Evolutionary conservation across 2,797 vertebrate species (phyloP).

Genomic region (Merluccius polli): DNA sequence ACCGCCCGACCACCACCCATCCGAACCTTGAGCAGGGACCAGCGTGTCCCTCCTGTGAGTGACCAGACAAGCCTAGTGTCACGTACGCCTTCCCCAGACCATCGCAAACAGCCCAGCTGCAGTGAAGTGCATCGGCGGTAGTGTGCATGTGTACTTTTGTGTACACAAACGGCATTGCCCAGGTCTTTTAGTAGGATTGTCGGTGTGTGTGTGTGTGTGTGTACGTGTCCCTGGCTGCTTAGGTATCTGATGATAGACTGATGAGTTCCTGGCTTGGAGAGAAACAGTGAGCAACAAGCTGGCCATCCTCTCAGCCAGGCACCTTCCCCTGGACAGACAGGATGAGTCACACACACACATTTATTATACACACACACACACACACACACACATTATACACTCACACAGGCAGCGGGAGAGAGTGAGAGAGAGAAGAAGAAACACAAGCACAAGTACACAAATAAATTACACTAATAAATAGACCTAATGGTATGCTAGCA

Average conservation of each 20-base stretch:
- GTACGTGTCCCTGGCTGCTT: conserved; percentile 46
- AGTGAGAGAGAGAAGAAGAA: not conserved
- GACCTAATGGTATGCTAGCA: conserved; percentile 1
- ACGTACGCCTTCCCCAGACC: conserved; percentile 41
- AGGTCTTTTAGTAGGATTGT: conserved; percentile 6
- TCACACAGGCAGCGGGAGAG: not conserved
- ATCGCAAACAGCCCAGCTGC: conserved; percentile 8
- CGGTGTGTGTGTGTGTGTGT: not conserved
- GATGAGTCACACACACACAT: not conserved
- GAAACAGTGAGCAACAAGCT: conserved; percentile 56
- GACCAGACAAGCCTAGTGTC: conserved; percentile 35
- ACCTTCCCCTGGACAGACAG: conserved; percentile 46
- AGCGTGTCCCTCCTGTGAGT: not conserved
- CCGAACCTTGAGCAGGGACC: conserved; percentile 8
- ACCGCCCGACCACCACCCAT: not conserved
- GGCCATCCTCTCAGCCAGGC: conserved; percentile 63
- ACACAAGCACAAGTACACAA: not conserved
- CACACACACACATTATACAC: not conserved
- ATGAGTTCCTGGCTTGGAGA: conserved; percentile 61
- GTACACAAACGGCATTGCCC: not conserved
- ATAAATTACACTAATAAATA: conserved; percentile 2
- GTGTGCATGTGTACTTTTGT: conserved; percentile 2
- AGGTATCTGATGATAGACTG: conserved; percentile 53
- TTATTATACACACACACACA: conserved; percentile 5
- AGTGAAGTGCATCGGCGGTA: conserved; percentile 29